Conservation (phyloP, 2,113 vertebrate genomes). For the Dasyurus viverrinus region DNA sequence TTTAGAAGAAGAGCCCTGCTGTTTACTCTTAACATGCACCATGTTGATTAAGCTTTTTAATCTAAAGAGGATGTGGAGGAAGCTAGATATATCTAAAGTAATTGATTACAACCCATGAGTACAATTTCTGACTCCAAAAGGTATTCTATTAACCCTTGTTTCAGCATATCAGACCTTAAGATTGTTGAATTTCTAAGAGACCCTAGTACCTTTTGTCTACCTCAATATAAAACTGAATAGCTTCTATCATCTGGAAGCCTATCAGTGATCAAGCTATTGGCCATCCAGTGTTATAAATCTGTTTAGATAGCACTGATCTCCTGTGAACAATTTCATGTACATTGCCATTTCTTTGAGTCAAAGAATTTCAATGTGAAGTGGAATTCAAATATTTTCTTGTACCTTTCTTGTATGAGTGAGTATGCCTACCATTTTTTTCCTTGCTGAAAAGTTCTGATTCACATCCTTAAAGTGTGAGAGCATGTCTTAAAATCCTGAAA, state of each 20-base stretch:
- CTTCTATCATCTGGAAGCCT: not conserved
- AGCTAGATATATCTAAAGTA: not conserved
- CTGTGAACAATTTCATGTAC: not conserved
- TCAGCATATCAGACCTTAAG: not conserved
- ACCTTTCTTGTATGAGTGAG: not conserved
- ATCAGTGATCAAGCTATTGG: not conserved
- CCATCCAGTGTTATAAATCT: not conserved
- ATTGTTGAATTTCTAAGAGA: not conserved
- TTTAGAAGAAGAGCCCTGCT: not conserved
- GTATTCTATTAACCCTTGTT: not conserved
- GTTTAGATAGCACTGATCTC: not conserved
- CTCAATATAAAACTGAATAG: not conserved
- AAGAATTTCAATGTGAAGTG: not conserved
- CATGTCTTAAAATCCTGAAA: not conserved
- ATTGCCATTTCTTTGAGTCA: not conserved
- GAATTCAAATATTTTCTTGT: not conserved
- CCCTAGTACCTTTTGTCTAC: not conserved
- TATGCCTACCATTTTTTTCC: not conserved
- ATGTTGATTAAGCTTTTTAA: not conserved
- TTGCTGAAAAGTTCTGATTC: not conserved
- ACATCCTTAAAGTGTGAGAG: not conserved
- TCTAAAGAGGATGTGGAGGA: not conserved
- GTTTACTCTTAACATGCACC: not conserved
- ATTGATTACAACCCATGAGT: not conserved
- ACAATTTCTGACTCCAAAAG: not conserved